phyloP scores from a whole-genome alignment of 2,888 invertebrate species.

The Autographa gamma region DNA sequence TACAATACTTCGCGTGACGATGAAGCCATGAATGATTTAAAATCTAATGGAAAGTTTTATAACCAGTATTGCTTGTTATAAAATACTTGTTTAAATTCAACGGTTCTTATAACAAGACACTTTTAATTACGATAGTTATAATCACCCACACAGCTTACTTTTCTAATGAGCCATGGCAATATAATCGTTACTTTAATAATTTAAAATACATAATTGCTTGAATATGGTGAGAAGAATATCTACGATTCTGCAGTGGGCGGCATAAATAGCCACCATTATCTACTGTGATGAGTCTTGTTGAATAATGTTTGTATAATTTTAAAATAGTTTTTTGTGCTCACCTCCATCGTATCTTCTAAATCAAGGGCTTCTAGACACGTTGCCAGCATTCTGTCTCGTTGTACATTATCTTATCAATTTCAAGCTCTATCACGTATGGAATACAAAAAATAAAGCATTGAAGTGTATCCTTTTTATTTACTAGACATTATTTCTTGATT shows the following conservation, averaged over 20 bases:
- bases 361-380: too few relatives aligned
- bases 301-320: not conserved
- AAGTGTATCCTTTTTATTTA: too few relatives aligned
- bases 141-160: conserved; percentile 14
- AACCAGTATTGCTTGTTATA: conserved; percentile 1
- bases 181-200: not conserved
- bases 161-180: conserved; percentile 5
- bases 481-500: too few relatives aligned
- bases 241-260: conserved; percentile 18
- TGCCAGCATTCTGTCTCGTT: too few relatives aligned
- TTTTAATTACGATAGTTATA: conserved; percentile 12
- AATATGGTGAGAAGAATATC: conserved; percentile 8
- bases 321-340: not conserved
- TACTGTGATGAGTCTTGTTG: not conserved
- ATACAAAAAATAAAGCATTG: too few relatives aligned
- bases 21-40: not conserved
- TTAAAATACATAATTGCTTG: conserved; percentile 17
- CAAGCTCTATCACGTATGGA: too few relatives aligned
- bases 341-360: not conserved
- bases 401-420: too few relatives aligned
- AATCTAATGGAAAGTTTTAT: not conserved
- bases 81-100: conserved; percentile 18
- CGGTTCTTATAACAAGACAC: conserved; percentile 10
- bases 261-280: not conserved
- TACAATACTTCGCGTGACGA: not conserved